Conservation (phyloP, 2,888 invertebrate species). For the Drosophila merina region DNA sequence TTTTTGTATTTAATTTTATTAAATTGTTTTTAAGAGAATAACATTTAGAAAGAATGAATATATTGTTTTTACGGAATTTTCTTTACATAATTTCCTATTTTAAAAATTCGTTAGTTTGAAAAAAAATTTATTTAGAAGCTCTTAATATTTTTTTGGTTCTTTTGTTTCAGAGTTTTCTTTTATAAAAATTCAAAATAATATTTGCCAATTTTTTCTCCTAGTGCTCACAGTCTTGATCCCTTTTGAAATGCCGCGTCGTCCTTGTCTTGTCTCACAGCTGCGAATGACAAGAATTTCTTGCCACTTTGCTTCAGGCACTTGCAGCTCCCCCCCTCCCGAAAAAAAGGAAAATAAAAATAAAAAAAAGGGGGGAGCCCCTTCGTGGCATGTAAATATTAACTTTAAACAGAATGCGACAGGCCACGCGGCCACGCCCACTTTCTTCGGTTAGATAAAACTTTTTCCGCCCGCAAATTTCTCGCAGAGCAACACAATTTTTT, state of each 20-base stretch:
- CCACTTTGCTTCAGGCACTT: conserved; percentile 41
- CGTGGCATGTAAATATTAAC: conserved; percentile 78
- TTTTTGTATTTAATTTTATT: no score
- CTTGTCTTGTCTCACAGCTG: conserved; percentile 61
- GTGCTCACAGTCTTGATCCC: conserved; percentile 24
- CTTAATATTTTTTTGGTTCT: no score
- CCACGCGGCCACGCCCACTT: conserved; percentile 49
- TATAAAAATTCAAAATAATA: background rate
- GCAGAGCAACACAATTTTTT: conserved; percentile 57
- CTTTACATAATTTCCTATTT: background rate
- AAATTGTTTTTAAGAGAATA: no score
- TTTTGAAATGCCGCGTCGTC: conserved; percentile 43
- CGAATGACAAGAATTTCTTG: conserved; percentile 78
- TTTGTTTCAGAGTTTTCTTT: no score
- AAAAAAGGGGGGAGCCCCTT: conserved; percentile 37
- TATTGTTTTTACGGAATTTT: background rate
- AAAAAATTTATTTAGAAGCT: no score
- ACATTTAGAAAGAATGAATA: no score
- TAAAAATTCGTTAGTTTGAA: no score
- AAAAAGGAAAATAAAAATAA: background rate
- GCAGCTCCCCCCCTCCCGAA: background rate
- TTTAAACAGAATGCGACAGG: conserved; percentile 72
- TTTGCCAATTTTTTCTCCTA: background rate
- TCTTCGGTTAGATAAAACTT: conserved; percentile 65
- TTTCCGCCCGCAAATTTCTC: conserved; percentile 34